Evolutionary conservation across 2,113 vertebrate species (phyloP), one percentile per base, ranked within the genome.

Genomic region (Brachyhypopomus occidentalis): DNA sequence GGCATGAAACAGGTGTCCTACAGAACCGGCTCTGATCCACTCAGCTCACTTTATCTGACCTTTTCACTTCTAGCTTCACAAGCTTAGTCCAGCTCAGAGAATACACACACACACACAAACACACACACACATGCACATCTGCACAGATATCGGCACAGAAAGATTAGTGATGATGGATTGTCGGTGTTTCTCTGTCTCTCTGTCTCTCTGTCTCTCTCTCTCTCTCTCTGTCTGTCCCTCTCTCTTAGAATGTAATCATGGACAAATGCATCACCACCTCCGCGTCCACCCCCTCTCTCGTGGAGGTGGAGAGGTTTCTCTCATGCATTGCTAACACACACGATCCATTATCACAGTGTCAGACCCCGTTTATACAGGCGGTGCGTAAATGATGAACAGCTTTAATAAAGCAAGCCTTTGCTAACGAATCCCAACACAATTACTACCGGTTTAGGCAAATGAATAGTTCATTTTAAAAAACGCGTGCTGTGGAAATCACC

Each of bases 31-130:
- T 62, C 30, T 38, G n/a, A 74, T 6, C 59, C 66, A 38, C 19
- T 70, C 66, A 41, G 20, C 66, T 41, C 66, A 41, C 20, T 56
- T 36, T 20, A 27, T 60, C 22, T 80, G 77, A 79, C 77, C 77
- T 79, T 79, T 79, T 72, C 12, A 79, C 67, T 80, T 74, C 62
- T n/a, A 74, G 27, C 41, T 56, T 41, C 27, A 22, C 78, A 72
- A 73, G 14, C 56, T 52, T 52, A 52, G 45, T 14, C 9, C 12
- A 69, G 27, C 27, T 27, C 55, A 19, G 76, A 64, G 6, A 58
- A 78, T 23, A 30, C n/a, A 70, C 45, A 23, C 1, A 36, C 20
- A 64, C 67, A 12, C 20, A 17, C 36, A 23, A 12, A 4, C 38
- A 55, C 71, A 55, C 45, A 27, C 6, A 9, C 48, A 27, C 17